These are phyloP conservation scores for Pungitius pungitius DNA, from an alignment of 2,113 vertebrate species.

Conservation along the genomic window DNA sequence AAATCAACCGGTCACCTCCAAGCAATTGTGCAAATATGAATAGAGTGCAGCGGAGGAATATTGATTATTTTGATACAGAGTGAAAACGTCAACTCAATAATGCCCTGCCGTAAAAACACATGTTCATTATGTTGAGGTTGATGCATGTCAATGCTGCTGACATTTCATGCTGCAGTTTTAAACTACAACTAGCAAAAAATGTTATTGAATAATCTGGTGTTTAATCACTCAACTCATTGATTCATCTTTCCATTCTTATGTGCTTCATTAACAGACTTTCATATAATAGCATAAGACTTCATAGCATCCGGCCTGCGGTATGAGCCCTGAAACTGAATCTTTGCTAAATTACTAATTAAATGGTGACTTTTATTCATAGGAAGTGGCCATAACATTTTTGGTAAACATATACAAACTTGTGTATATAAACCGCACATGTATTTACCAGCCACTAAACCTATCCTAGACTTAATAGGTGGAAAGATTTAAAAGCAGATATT, in stretches of 20 bases:
- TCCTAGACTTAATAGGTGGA: neutral
- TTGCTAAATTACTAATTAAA: neutral
- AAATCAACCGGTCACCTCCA: neutral
- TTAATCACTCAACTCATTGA: neutral
- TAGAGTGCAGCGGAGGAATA: neutral
- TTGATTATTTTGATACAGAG: neutral
- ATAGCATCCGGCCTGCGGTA: too few relatives aligned
- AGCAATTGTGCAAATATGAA: neutral
- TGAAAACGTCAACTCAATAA: slow-evolving; percentile 11
- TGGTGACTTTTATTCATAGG: neutral
- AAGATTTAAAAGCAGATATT: neutral
- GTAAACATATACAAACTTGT: too few relatives aligned
- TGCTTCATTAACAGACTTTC: neutral
- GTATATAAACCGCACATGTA: too few relatives aligned
- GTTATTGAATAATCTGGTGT: neutral
- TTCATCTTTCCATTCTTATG: neutral
- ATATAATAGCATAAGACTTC: neutral
- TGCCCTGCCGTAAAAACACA: neutral
- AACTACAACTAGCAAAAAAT: neutral
- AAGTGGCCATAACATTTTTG: neutral
- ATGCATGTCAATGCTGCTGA: neutral
- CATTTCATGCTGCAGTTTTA: neutral
- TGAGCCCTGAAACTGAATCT: neutral
- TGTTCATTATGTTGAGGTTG: neutral
- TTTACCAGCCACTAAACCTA: neutral